phyloP scores from a whole-genome alignment of 2,797 vertebrate genomes.

The Triplophysa bombifrons region DNA sequence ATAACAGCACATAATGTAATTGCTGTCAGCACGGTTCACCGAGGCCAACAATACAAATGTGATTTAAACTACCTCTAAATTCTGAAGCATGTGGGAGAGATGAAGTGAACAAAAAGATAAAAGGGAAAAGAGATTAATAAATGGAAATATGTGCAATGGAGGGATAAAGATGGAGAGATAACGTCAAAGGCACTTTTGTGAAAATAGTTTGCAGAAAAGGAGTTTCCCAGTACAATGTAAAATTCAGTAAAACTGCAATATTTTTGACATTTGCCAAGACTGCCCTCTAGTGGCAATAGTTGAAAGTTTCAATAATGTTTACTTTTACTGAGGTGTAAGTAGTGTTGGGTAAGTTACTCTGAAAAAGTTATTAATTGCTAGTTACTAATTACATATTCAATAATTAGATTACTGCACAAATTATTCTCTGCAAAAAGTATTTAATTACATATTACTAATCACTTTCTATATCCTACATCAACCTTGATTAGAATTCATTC shows the following conservation, averaged over 20 bases:
- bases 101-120: conserved; percentile 1
- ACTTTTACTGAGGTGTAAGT: background rate
- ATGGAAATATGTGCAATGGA: conserved; percentile 5
- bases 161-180: background rate
- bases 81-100: conserved; percentile 25
- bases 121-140: background rate
- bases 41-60: conserved; percentile 38
- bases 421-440: too few species aligned
- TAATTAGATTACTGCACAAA: too few species aligned
- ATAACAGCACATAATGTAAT: conserved; percentile 28
- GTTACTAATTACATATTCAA: too few species aligned
- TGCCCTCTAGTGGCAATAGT: conserved; percentile 26
- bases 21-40: background rate
- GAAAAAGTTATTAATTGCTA: too few species aligned
- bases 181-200: background rate
- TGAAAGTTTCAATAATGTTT: background rate
- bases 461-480: too few species aligned
- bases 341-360: too few species aligned
- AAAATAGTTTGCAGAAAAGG: background rate
- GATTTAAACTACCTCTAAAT: conserved; percentile 31
- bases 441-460: too few species aligned
- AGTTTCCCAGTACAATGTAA: too few species aligned
- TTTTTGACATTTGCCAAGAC: background rate
- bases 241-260: background rate
- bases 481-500: too few species aligned